A percentile compares a stretch with the other conserved stretches of the same genome.
Conservation (phyloP, 1,140 invertebrate species). For the Pseudachorutes palmiensis region DNA sequence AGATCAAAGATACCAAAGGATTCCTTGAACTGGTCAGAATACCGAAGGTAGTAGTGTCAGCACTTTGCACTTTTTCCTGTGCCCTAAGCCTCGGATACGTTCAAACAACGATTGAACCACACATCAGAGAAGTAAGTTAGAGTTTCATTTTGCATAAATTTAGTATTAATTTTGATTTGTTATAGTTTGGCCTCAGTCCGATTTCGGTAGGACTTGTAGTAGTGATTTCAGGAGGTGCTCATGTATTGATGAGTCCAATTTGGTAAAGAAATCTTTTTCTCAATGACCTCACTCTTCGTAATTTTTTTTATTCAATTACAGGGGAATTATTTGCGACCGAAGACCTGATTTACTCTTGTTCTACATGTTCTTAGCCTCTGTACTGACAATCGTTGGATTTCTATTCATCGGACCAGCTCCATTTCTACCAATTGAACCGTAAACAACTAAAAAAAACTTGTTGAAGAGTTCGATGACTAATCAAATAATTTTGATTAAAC, state of each 20-base stretch:
- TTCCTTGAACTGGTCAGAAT: constrained; percentile 52
- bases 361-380: constrained; percentile 56
- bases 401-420: constrained; percentile 65
- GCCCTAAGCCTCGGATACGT: constrained; percentile 73
- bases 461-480: constrained; percentile 62
- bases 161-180: too few species aligned
- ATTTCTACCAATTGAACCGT: constrained; percentile 54
- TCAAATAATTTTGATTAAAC: too few species aligned
- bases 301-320: constrained; percentile 52
- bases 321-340: constrained; percentile 69
- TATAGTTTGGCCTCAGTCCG: constrained; percentile 50
- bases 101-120: constrained; percentile 69
- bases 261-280: constrained; percentile 45
- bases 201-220: constrained; percentile 74
- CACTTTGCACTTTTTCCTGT: constrained; percentile 59
- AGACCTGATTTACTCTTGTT: constrained; percentile 54
- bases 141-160: too few species aligned
- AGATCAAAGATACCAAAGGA: not conserved
- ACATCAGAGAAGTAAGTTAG: constrained; percentile 63
- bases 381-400: constrained; percentile 59
- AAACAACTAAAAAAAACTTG: constrained; percentile 42
- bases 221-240: constrained; percentile 74
- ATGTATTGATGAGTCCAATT: constrained; percentile 66
- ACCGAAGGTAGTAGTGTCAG: constrained; percentile 58
- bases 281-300: constrained; percentile 38